Conservation (phyloP, 2,113 vertebrate genomes). For the Progne subis region DNA sequence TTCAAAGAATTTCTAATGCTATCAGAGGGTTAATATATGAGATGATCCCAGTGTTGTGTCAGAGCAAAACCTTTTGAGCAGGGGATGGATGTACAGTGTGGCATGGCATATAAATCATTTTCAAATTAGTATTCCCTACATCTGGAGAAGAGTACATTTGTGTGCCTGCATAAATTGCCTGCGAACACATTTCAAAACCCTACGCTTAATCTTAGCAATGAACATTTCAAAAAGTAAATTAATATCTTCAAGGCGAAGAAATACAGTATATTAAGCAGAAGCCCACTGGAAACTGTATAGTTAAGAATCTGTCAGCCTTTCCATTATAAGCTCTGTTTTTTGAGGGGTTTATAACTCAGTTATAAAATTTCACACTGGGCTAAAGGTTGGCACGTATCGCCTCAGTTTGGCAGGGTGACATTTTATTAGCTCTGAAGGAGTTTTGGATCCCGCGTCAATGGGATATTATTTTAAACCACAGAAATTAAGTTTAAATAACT, state of each 20-base stretch:
- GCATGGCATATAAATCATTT: constrained; percentile 74
- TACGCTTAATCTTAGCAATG: constrained; percentile 81
- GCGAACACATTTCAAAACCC: constrained; percentile 80
- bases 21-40: constrained; percentile 63
- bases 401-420: constrained; percentile 72
- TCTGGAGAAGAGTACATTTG: constrained; percentile 77
- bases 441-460: constrained; percentile 68
- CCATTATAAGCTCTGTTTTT: constrained; percentile 73
- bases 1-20: constrained; percentile 55
- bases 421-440: constrained; percentile 76
- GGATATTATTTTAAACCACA: constrained; percentile 71
- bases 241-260: constrained; percentile 81
- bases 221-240: constrained; percentile 83
- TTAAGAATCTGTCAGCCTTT: constrained; percentile 77
- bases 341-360: constrained; percentile 78
- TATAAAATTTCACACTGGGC: constrained; percentile 77
- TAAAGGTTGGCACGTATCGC: constrained; percentile 67
- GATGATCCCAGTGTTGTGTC: constrained; percentile 73
- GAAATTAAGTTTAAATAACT: constrained; percentile 73
- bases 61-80: constrained; percentile 75
- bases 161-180: constrained; percentile 81
- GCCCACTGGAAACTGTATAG: constrained; percentile 76
- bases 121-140: constrained; percentile 80
- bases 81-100: constrained; percentile 66
- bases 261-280: constrained; percentile 80